Evolutionary conservation across 2,113 vertebrate genomes (phyloP), one percentile per base, ranked within the genome.

Genomic region (Lagopus leucura): DNA sequence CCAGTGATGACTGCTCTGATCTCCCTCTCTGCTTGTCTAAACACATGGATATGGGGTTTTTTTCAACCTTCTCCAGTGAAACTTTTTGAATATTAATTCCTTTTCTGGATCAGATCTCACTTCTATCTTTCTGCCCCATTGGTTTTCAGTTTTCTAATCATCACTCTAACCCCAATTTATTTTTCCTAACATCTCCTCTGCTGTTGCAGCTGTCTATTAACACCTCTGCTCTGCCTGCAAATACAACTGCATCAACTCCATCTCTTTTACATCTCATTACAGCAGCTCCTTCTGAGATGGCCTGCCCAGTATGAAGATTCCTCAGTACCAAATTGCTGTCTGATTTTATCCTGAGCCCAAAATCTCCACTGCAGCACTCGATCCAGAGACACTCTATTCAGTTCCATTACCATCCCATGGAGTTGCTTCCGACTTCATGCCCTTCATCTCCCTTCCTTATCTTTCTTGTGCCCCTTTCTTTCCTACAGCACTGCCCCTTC

Each of bases 371-470:
- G 86, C 92, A 90, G 52, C 82, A 90, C 54, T 92, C 66, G 67
- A 45, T 30, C 50, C 40, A 47, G 67, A 95, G 83, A 78, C 45
- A 58, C 52, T 86, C 63, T 88, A 3, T 90, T 93, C 73, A 77
- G 57, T 78, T 92, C 88, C 55, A 77, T 96, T 91, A 85, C 73
- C 76, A 85, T 91, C 82, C 93, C 73, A 78, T 66, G 77, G 88
- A 95, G 92, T 84, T 92, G 86, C 66, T 96, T 96, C 96, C 5
- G 30, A 95, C 88, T 97, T 92, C 5, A 2, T 94, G 91, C 89
- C 88, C 90, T 94, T 93, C 93, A 93, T 94, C 72, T 95, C 69
- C 7, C 82, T 91, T 91, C 93, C 94, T 95, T 61, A 95, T 95
- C 75, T 86, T 90, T 85, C 72, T 74, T 21, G 3, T 91, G 90